Evolutionary conservation across 1,140 invertebrate species (phyloP), one percentile per base, ranked within the genome.

Genomic region (Macrocentrus cingulum): DNA sequence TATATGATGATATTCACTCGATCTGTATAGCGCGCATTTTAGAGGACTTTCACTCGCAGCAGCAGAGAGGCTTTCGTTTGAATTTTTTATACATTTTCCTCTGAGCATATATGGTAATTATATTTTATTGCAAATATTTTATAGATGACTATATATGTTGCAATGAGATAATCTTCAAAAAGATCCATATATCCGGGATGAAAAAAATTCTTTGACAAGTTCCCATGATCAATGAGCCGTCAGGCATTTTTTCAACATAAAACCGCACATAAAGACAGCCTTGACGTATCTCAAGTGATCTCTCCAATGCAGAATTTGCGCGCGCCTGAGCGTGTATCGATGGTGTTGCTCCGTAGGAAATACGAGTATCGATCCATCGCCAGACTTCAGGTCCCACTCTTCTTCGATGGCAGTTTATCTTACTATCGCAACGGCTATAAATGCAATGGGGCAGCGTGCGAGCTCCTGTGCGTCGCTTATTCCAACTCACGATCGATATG

Each of bases 261-360:
- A 29, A 4, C 25, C 4, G 25, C 25, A 29, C 39, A 42, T 19
- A 29, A 29, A 29, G 25, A 29, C 9, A 29, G 44, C 13, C 18
- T 46, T 20, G n/a, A 46, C 44, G 44, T 46, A 46, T 46, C 44
- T 22, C 44, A 19, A 20, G 44, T 46, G 18, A 46, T n/a, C 44
- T 11, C 19, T 2, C 44, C 18, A 20, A 23, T 46, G 19, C 9
- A 19, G 20, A 49, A 25, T 25, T n/a, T 4, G 4, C 18, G 25
- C 25, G 25, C 25, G 25, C 25, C 4, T 9, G 25, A 29, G 25
- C 25, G 25, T 9, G 25, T 29, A 29, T 29, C 25, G 25, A 29
- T 29, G 25, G 25, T 29, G 25, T 29, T 29, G 25, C 25, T 29
- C 25, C 25, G 25, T 5, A 29, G 25, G 25, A 29, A 29, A 29